Conservation (phyloP, 2,888 invertebrate species). For the Eilema griseolum region DNA sequence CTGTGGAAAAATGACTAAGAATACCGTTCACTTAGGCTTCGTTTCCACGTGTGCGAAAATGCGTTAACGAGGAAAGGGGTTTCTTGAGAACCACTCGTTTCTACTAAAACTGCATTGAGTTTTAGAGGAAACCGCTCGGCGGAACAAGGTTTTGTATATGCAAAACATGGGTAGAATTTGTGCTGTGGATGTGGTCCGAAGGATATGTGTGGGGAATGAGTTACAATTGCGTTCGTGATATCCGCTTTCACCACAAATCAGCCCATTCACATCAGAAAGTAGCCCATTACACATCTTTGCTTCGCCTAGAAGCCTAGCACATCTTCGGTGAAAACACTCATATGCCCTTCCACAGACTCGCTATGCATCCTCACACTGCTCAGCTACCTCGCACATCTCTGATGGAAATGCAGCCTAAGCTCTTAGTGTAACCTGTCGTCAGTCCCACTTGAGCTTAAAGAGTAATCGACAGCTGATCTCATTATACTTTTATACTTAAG, state of each 20-base stretch:
- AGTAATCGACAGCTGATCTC: constrained; percentile 44
- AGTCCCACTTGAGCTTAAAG: constrained; percentile 45
- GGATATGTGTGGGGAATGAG: neutral
- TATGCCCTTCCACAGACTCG: neutral
- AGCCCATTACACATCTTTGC: neutral
- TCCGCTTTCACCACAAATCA: too few species aligned
- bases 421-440: constrained; percentile 40
- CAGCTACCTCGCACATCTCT: neutral
- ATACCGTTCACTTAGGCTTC: constrained; percentile 37
- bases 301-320: neutral
- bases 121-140: neutral
- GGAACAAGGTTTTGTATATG: neutral
- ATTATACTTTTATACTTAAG: constrained; percentile 7
- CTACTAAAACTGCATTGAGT: too few species aligned
- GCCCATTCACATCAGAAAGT: neutral
- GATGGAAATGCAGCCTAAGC: neutral
- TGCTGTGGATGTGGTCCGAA: neutral
- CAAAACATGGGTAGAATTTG: neutral
- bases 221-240: neutral
- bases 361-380: neutral
- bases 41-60: neutral
- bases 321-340: neutral
- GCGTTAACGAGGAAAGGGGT: neutral
- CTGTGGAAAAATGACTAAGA: constrained; percentile 32
- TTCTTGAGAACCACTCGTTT: neutral